Conservation (phyloP, 2,113 vertebrate genomes). For the Ciconia boyciana region DNA sequence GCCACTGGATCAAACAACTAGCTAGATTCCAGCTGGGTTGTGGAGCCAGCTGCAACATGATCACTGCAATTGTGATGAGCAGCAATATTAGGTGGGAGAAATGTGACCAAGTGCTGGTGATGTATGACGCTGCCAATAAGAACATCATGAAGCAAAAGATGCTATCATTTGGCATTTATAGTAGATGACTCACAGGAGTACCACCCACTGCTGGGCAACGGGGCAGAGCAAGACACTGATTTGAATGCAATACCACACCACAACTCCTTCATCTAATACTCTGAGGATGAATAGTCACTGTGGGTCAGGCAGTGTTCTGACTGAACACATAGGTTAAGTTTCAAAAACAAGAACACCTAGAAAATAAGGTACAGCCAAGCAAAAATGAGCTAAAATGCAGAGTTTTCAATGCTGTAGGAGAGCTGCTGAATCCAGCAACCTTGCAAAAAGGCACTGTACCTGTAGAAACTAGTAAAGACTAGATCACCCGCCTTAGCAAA, state of each 20-base stretch:
- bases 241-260: conserved; percentile 35
- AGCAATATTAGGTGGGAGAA: conserved; percentile 12
- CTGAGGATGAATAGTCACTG: background rate
- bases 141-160: conserved; percentile 50
- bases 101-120: conserved; percentile 17
- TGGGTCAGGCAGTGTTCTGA: background rate
- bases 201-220: background rate
- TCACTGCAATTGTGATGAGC: background rate
- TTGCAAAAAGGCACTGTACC: background rate
- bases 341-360: conserved; percentile 24
- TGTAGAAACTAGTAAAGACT: background rate
- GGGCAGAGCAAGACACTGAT: conserved; percentile 38
- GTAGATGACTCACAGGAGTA: conserved; percentile 48
- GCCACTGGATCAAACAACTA: background rate
- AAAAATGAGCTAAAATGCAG: background rate
- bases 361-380: background rate
- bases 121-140: background rate
- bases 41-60: background rate
- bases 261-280: background rate
- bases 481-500: background rate
- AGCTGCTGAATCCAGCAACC: background rate
- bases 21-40: background rate
- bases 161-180: conserved; percentile 59
- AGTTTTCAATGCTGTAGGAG: background rate
- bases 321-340: background rate